A percentile compares a stretch with the other conserved stretches of the same genome.
Conservation (phyloP, 2,888 invertebrate genomes). For the Eledone cirrhosa region DNA sequence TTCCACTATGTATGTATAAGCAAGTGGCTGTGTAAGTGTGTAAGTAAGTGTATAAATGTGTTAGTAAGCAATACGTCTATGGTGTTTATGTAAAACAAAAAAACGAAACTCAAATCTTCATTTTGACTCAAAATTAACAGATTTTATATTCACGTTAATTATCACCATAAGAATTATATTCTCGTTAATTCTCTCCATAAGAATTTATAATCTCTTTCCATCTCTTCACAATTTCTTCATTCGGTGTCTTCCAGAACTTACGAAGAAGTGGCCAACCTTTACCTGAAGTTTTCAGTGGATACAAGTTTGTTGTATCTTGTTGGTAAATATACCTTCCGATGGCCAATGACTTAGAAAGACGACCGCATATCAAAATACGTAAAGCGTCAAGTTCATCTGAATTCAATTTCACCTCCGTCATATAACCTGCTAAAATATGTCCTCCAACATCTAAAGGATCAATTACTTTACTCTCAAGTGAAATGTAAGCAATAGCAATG, state of each 20-base stretch:
- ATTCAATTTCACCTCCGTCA: constrained; percentile 72
- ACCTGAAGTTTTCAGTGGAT: constrained; percentile 74
- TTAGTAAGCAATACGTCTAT: no score
- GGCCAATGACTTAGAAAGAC: constrained; percentile 84
- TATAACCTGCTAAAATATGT: constrained; percentile 81
- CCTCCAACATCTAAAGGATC: constrained; percentile 59
- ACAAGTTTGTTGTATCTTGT: constrained; percentile 81
- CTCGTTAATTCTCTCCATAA: not conserved
- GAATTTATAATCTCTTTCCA: constrained; percentile 35
- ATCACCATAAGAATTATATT: no score
- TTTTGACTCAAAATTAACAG: no score
- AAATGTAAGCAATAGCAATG: constrained; percentile 82
- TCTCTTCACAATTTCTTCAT: constrained; percentile 33
- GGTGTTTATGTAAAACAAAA: no score
- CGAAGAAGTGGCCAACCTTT: constrained; percentile 57
- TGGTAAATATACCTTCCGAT: constrained; percentile 80
- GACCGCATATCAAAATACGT: constrained; percentile 79
- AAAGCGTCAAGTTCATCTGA: constrained; percentile 75
- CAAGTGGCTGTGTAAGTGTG: no score
- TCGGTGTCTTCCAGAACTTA: constrained; percentile 43
- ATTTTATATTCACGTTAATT: no score
- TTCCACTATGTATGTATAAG: no score
- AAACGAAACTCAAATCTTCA: no score
- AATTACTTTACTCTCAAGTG: constrained; percentile 75
- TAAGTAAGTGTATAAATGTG: no score